These are phyloP conservation scores for Tipula confusa DNA, from an alignment of 2,888 invertebrate species.

Conservation along the genomic window DNA sequence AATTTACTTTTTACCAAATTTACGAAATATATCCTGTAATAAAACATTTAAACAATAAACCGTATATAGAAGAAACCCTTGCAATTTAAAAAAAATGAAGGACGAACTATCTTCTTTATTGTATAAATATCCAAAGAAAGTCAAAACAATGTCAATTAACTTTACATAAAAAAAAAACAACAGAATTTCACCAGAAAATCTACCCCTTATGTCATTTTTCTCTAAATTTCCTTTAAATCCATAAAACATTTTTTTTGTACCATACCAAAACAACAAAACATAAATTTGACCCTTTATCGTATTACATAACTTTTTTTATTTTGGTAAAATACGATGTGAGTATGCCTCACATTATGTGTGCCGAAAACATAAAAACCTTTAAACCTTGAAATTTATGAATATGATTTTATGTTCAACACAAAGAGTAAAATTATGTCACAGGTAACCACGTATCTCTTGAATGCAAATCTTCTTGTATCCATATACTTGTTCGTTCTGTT, in stretches of 20 bases:
- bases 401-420: neutral
- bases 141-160: slow-evolving; percentile 12
- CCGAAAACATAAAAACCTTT: neutral
- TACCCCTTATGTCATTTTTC: neutral
- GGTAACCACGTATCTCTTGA: neutral
- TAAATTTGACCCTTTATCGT: neutral
- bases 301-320: neutral
- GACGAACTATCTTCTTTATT: neutral
- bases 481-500: neutral
- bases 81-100: neutral
- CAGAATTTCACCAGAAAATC: neutral
- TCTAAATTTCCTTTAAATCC: neutral
- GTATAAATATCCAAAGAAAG: neutral
- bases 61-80: neutral
- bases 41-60: slow-evolving; percentile 1
- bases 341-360: neutral
- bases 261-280: neutral
- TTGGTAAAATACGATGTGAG: neutral
- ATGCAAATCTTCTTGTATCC: neutral
- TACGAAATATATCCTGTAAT: neutral
- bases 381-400: slow-evolving; percentile 12
- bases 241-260: neutral
- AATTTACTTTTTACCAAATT: neutral
- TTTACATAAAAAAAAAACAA: neutral
- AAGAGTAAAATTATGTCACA: neutral